Evolutionary conservation across 1,140 invertebrate genomes (phyloP).

Genomic region (Euschistus heros): DNA sequence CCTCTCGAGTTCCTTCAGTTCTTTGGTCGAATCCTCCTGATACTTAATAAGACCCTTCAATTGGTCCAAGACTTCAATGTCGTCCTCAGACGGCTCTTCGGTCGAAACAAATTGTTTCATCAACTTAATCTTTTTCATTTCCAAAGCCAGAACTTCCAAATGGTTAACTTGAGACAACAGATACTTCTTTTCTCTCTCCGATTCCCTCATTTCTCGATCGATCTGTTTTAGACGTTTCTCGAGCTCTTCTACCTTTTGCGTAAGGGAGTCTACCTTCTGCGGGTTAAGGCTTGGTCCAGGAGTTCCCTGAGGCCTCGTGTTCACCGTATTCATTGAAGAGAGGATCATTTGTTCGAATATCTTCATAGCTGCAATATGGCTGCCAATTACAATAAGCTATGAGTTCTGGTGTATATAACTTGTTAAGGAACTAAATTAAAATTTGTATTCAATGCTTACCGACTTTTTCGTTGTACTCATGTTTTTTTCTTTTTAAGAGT

Average conservation of each 20-base stretch:
- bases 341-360: not conserved
- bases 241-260: not conserved
- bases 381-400: constrained; percentile 3
- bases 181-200: not conserved
- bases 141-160: not conserved
- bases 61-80: not conserved
- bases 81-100: not conserved
- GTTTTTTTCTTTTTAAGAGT: not conserved
- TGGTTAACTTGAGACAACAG: not conserved
- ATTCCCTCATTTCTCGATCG: not conserved
- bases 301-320: too few species aligned
- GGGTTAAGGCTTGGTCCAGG: not conserved
- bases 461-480: too few species aligned
- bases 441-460: too few species aligned
- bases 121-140: not conserved
- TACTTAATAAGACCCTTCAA: not conserved
- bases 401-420: too few species aligned
- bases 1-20: not conserved
- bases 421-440: too few species aligned
- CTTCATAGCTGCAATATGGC: constrained; percentile 1
- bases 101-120: not conserved
- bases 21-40: not conserved
- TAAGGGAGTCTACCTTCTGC: not conserved
- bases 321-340: too few species aligned
- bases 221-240: not conserved